Conservation (phyloP, 2,797 vertebrate species). For the Sebastes matsubarae region DNA sequence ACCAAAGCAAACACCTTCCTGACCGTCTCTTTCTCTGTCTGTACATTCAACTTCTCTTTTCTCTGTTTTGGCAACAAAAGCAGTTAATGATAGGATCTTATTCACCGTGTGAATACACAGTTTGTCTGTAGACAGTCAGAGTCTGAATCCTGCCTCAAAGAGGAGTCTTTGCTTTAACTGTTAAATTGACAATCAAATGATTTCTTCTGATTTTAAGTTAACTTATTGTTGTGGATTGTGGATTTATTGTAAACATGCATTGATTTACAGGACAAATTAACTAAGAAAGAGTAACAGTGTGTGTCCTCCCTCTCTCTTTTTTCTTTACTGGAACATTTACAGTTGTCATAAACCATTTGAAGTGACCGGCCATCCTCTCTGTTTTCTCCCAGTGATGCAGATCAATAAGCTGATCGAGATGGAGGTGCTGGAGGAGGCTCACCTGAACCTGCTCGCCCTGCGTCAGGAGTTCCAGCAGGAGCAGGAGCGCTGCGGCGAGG, state of each 20-base stretch:
- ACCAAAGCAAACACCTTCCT: background rate
- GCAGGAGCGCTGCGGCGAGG: constrained; percentile 29
- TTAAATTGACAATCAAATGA: background rate
- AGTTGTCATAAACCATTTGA: no score
- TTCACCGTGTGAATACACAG: constrained; percentile 14
- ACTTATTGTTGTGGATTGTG: background rate
- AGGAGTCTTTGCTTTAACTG: background rate
- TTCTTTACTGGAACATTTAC: background rate
- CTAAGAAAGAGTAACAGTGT: background rate
- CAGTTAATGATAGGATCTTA: background rate
- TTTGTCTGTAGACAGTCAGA: background rate
- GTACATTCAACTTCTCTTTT: background rate
- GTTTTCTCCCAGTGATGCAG: constrained; percentile 83
- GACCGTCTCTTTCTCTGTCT: constrained; percentile 3
- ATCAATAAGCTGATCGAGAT: constrained; percentile 88
- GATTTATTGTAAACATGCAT: background rate
- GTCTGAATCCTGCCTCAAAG: background rate
- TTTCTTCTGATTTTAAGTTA: background rate
- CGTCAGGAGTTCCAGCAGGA: constrained; percentile 80
- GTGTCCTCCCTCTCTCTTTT: background rate
- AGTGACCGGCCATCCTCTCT: background rate
- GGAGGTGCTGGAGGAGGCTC: constrained; percentile 86
- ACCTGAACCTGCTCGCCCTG: constrained; percentile 83
- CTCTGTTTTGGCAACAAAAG: constrained; percentile 59
- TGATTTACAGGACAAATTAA: background rate